Conservation (phyloP, 2,888 invertebrate genomes). For the Conus canariensis region DNA sequence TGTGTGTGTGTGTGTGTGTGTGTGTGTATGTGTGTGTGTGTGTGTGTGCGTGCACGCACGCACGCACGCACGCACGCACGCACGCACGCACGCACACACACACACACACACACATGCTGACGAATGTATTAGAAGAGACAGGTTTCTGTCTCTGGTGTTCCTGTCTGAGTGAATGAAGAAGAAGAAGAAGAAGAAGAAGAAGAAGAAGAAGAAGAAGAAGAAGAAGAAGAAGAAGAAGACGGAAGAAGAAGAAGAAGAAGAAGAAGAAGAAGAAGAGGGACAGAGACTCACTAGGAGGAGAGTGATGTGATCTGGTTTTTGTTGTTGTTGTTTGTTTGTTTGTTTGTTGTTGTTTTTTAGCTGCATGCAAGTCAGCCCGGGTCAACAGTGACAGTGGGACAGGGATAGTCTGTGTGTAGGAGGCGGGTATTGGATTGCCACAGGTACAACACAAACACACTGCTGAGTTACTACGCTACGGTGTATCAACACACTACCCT, state of each 20-base stretch:
- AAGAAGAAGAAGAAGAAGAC: not conserved
- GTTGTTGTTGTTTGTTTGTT: too few relatives aligned
- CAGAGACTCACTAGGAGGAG: not conserved
- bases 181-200: not conserved
- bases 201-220: not conserved
- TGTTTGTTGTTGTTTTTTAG: too few relatives aligned
- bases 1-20: too few relatives aligned
- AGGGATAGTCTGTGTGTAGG: not conserved
- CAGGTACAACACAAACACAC: not conserved
- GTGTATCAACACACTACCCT: too few relatives aligned
- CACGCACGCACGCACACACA: too few relatives aligned
- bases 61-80: too few relatives aligned
- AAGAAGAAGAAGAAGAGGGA: not conserved
- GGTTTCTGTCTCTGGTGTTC: too few relatives aligned
- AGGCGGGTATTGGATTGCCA: not conserved
- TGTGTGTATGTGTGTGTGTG: constrained; percentile 18
- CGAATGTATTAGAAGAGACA: too few relatives aligned
- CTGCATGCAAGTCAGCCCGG: too few relatives aligned
- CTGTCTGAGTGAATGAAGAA: not conserved
- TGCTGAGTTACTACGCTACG: too few relatives aligned
- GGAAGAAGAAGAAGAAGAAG: not conserved
- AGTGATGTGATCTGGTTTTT: not conserved
- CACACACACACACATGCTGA: too few relatives aligned
- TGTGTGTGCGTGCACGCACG: not conserved
- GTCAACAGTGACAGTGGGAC: too few relatives aligned